Base-by-base conservation (phyloP, 2,888 invertebrate genomes). In the Pantelozetes paolii region DNA sequence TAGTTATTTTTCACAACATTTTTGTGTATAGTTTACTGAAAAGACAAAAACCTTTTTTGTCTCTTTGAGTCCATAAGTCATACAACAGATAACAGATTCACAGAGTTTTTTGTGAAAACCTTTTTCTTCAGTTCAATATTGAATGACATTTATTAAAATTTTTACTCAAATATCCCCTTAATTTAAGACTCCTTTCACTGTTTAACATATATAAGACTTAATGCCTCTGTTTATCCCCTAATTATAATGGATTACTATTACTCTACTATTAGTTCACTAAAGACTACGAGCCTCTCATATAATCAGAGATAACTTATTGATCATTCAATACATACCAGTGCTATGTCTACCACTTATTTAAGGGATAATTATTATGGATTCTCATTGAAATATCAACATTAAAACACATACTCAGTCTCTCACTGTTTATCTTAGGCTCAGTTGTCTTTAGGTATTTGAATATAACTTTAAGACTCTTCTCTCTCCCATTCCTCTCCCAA, bases 211-310 rank as follows among this genome's bases (percentile, higher is more conserved):
- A 11, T 8, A 11, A 36, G n/a, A 64, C n/a, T 64, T 64, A 64
- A 64, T 64, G 64, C 36, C 36, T 20, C 32, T 36, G 36, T 64
- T 64, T 36, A 64, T 32, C 64, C 64, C 26, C 64, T 64, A 64
- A 64, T 64, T 64, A 64, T 64, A 64, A 64, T 64, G 64, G 64
- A 64, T 64, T 64, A 32, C 32, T 11, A 32, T n/a, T 64, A 57
- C 36, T 36, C 36, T 11, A 48, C 48, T 48, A n/a, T 18, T 48
- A 13, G 8, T n/a, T 28, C 28, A 57, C 57, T 30, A 23, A 2
- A 23, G 20, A 6, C 28, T 8, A 9, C 26, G 26, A 57, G 1
- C 20, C 20, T 20, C 57, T 57, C 11, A 57, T 32, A 64, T 36
- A 32, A 26, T 18, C n/a, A 32, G 18, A 64, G 18, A 64, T 32